Base-by-base conservation (phyloP, 2,113 vertebrate genomes). In the Ceyx cyanopectus region DNA sequence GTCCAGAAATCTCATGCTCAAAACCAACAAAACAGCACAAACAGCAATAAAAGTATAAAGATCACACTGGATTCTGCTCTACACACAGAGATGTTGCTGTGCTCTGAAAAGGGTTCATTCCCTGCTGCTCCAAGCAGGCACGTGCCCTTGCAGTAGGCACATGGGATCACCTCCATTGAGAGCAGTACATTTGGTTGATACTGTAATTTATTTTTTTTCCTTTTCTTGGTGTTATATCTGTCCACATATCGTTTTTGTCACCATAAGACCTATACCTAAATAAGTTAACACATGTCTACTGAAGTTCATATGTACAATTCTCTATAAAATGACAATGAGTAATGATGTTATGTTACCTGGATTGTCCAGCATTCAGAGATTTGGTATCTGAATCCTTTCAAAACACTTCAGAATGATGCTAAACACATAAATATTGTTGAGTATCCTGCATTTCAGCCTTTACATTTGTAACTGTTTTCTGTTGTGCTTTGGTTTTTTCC, bases 141-240 rank as follows among this genome's bases (percentile, higher is more conserved):
- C 1, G 0, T 32, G 20, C n/a, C 43, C 68, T 80, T 57, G 74
- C 43, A 75, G 56, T 43, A 69, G 37, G 67, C 2, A 1, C 50
- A 51, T 4, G 2, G 40, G 37, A 30, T 14, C 2, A 0, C 12
- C 9, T 24, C 40, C 41, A 16, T 2, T 9, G 14, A 51, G 7
- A 68, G 48, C 12, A 32, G 29, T 32, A 61, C n/a, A 14, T 45
- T 34, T 46, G n/a, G 37, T 18, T 32, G 16, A 26, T n/a, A 21
- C 0, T 68, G 37, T 70, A 37, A 10, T 9, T 37, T 9, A 10
- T 37, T 4, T 21, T 77, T 66, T 58, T 66, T 43, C 8, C 8
- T 81, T 68, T 56, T 50, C 6, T 86, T 51, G 5, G 2, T 76
- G 8, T 40, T 92, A 6, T 56, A 53, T 26, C 22, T 72, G 22